Conservation (phyloP, 2,113 vertebrate genomes). For the Piprites chloris region DNA sequence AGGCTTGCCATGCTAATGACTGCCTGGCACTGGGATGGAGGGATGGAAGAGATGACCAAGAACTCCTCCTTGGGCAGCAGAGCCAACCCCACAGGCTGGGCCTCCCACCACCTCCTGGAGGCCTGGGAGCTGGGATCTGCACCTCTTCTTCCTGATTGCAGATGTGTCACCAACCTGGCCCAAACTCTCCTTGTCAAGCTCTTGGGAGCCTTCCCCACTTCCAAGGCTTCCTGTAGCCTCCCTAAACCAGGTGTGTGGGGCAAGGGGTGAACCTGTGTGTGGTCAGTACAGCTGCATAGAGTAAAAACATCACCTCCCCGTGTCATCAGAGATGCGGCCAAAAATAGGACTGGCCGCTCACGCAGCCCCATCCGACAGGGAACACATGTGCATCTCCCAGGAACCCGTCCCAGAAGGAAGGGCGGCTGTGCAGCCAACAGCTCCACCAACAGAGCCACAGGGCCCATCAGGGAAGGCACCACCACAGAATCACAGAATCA, state of each 20-base stretch:
- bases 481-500: too few relatives aligned
- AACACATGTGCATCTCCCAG: fast-evolving
- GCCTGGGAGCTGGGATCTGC: neutral
- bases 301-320: neutral
- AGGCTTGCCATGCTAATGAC: neutral
- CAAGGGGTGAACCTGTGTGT: neutral
- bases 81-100: neutral
- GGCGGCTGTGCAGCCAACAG: neutral
- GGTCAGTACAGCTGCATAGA: neutral
- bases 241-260: neutral
- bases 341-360: neutral
- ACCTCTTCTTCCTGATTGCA: neutral
- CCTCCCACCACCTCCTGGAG: neutral
- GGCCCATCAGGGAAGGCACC: neutral
- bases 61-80: neutral
- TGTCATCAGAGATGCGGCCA: neutral
- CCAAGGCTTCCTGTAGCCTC: neutral
- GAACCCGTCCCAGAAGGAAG: neutral
- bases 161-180: neutral
- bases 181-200: neutral
- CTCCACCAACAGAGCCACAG: fast-evolving
- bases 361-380: fast-evolving
- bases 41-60: neutral
- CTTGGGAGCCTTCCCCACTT: neutral
- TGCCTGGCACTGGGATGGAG: neutral